These are phyloP conservation scores for Tinea pellionella DNA, from an alignment of 2,888 invertebrate genomes.

Conservation along the genomic window DNA sequence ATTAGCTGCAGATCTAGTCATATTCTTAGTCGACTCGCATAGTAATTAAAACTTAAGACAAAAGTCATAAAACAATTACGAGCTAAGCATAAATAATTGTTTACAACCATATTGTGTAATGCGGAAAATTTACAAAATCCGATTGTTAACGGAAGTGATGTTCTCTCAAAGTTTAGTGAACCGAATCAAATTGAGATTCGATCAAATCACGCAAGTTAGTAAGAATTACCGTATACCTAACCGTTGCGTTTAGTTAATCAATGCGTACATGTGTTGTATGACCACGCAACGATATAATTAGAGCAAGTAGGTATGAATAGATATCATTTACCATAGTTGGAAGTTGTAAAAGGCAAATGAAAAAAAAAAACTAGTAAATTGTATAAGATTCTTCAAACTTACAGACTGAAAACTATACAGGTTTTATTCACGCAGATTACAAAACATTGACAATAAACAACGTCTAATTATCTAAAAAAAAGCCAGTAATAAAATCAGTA, in stretches of 20 bases:
- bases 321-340: no score
- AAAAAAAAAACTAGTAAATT: no score
- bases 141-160: background rate
- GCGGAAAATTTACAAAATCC: background rate
- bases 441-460: background rate
- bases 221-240: conserved; percentile 43
- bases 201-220: conserved; percentile 9
- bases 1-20: no score
- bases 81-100: background rate
- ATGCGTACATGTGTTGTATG: background rate
- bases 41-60: background rate
- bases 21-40: no score
- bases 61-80: background rate
- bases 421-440: background rate
- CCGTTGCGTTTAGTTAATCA: conserved; percentile 36
- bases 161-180: background rate
- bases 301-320: no score
- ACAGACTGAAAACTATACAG: background rate
- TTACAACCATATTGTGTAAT: background rate
- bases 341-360: no score
- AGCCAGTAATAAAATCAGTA: background rate
- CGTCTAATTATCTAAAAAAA: background rate
- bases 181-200: background rate
- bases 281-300: background rate
- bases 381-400: no score